These are phyloP conservation scores for Ictalurus furcatus DNA, from an alignment of 2,113 vertebrate genomes.

Conservation along the genomic window DNA sequence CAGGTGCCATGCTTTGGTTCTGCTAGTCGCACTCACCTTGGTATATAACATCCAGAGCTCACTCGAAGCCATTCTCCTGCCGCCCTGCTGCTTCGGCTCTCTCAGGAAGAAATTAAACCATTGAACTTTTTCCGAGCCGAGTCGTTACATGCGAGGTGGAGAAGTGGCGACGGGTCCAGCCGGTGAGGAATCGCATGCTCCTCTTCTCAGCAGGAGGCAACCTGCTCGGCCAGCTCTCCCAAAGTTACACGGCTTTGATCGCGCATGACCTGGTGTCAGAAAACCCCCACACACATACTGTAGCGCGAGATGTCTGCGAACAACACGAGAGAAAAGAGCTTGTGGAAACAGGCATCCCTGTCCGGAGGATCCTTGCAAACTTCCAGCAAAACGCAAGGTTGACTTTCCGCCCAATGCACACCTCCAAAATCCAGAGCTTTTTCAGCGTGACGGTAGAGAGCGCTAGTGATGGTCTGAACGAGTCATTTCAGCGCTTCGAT, in stretches of 20 bases:
- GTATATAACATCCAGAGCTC: conserved; percentile 92
- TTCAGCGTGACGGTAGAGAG: conserved; percentile 8
- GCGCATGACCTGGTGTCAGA: neutral
- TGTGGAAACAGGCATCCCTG: neutral
- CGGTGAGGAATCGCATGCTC: conserved; percentile 46
- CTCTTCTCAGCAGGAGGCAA: conserved; percentile 31
- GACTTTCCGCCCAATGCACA: conserved; percentile 10
- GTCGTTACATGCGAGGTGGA: conserved; percentile 20
- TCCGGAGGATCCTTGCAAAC: neutral
- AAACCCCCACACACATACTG: neutral
- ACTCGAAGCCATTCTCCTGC: conserved; percentile 82
- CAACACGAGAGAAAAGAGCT: neutral
- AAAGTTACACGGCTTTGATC: conserved; percentile 43
- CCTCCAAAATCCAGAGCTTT: conserved; percentile 1
- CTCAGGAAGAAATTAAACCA: conserved; percentile 48
- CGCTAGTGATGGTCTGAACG: neutral
- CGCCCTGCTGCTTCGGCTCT: conserved; percentile 59
- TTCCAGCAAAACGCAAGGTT: neutral
- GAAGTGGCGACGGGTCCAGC: conserved; percentile 50
- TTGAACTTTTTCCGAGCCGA: conserved; percentile 40
- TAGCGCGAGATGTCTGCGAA: neutral
- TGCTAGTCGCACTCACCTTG: conserved; percentile 80
- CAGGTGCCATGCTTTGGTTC: conserved; percentile 65
- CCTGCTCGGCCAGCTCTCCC: conserved; percentile 43
- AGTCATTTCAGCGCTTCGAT: neutral